Evolutionary conservation across 2,797 vertebrate species (phyloP).

Genomic region (Knipowitschia caucasica): DNA sequence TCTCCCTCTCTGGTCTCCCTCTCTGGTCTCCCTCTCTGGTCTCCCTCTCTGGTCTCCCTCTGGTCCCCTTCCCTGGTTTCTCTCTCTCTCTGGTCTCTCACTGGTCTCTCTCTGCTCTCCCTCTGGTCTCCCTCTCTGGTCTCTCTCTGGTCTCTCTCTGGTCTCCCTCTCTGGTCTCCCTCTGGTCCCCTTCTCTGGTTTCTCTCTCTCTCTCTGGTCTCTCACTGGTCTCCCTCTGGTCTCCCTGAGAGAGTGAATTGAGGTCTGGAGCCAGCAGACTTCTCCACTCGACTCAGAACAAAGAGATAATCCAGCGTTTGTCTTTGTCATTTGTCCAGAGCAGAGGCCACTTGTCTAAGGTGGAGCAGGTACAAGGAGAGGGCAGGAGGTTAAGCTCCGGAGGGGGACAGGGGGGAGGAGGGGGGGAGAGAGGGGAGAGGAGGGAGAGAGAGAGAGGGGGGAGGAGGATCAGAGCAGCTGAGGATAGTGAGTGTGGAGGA

Average conservation of each 20-base stretch:
- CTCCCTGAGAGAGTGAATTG: slow-evolving; percentile 40
- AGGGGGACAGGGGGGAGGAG: neutral
- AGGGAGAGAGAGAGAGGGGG: neutral
- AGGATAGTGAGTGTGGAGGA: too few relatives aligned
- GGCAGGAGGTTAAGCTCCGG: neutral
- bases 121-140: too few relatives aligned
- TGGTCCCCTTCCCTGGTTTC: too few relatives aligned
- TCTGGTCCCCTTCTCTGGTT: slow-evolving; percentile 63
- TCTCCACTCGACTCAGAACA: slow-evolving; percentile 61
- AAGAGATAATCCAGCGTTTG: slow-evolving; percentile 70
- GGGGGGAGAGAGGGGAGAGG: neutral
- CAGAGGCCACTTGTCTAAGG: slow-evolving; percentile 42
- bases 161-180: too few relatives aligned
- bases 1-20: too few relatives aligned
- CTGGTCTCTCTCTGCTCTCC: too few relatives aligned
- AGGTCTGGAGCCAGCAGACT: slow-evolving; percentile 53
- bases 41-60: too few relatives aligned
- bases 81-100: too few relatives aligned
- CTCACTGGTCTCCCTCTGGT: slow-evolving; percentile 37
- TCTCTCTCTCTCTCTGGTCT: neutral
- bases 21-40: too few relatives aligned
- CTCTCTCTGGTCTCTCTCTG: too few relatives aligned
- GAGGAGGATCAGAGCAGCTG: neutral
- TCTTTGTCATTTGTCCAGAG: slow-evolving; percentile 57
- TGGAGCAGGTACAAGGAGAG: slow-evolving; percentile 50